Percentiles rank a stretch among this genome's conserved stretches.
phyloP scores from a whole-genome alignment of 2,797 vertebrate genomes.

The Macropus fuliginosus region DNA sequence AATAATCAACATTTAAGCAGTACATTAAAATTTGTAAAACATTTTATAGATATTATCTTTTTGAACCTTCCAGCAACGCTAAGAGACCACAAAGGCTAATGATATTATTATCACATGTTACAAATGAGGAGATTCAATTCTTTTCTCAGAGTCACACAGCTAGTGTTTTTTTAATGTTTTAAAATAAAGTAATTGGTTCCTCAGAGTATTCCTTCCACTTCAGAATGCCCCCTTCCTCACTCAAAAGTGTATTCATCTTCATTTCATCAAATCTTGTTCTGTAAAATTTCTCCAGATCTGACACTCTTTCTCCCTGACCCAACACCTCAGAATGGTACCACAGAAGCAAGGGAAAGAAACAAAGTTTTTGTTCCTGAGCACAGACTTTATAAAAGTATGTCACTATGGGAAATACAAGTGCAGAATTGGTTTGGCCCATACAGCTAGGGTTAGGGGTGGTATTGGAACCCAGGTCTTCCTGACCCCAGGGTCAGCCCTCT shows the following conservation, averaged over 20 bases:
- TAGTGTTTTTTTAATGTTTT: conserved; percentile 51
- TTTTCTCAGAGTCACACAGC: background rate
- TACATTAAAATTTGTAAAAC: background rate
- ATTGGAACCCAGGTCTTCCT: background rate
- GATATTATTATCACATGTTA: background rate
- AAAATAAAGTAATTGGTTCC: conserved; percentile 67
- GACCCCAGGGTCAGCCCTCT: background rate
- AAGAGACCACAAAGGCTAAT: background rate
- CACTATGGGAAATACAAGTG: conserved; percentile 71
- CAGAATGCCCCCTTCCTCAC: conserved; percentile 56
- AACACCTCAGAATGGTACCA: background rate
- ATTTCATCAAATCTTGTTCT: conserved; percentile 53
- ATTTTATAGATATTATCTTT: background rate
- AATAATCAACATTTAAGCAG: background rate
- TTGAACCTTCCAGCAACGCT: background rate
- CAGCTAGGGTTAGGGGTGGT: background rate
- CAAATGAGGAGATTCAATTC: background rate
- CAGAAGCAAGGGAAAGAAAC: background rate
- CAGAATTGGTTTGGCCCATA: conserved; percentile 77
- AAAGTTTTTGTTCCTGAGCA: conserved; percentile 50
- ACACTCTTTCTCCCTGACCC: conserved; percentile 64
- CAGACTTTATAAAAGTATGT: conserved; percentile 67
- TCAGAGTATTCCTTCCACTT: conserved; percentile 59
- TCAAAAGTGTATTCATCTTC: conserved; percentile 67
- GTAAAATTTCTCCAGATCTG: conserved; percentile 58